Evolutionary conservation across 2,888 invertebrate species (phyloP), one percentile per base, ranked within the genome.

Genomic region (Drosophila histrio): DNA sequence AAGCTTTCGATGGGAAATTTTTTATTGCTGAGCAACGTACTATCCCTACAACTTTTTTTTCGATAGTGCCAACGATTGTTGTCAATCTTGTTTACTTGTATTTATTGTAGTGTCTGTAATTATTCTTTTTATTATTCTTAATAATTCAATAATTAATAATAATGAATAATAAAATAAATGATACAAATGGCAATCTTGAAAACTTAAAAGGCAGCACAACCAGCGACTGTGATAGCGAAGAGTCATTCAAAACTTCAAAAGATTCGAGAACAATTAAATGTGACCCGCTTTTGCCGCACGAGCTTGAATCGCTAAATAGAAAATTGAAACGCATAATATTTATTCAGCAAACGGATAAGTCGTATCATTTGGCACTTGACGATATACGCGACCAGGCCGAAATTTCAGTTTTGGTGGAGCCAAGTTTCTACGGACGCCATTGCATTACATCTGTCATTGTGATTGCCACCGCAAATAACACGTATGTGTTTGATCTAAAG

Each of bases 341-440:
- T 3, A 71, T 87, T 13, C 58, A 68, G 8, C 67, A 87, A 43
- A 56, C 59, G 22, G 78, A 87, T 44, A 32, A 26, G 4, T 32
- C 34, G 1, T 87, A 76, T 30, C 62, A 77, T n/a, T 13, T 3
- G 9, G 87, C 81, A 0, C 19, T 82, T 0, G 41, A 17, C 1
- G 87, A 87, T n/a, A 84, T 82, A 6, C 26, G 28, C 0, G 72
- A 75, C 7, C 84, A 82, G 44, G 8, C 17, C 11, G 72, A 54
- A 3, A 49, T 82, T 15, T 87, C 81, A 4, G 13, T 82, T 4
- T 7, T 82, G 13, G 56, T 76, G 9, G 81, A 84, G 43, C 85
- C 82, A 0, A 77, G 70, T 11, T 87, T 87, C 15, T 78, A 76
- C 43, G 87, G 87, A 2, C 62, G 85, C 0, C 70, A 84, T 34